Evolutionary conservation across 2,888 invertebrate species (phyloP).

Genomic region (Hyalella azteca): DNA sequence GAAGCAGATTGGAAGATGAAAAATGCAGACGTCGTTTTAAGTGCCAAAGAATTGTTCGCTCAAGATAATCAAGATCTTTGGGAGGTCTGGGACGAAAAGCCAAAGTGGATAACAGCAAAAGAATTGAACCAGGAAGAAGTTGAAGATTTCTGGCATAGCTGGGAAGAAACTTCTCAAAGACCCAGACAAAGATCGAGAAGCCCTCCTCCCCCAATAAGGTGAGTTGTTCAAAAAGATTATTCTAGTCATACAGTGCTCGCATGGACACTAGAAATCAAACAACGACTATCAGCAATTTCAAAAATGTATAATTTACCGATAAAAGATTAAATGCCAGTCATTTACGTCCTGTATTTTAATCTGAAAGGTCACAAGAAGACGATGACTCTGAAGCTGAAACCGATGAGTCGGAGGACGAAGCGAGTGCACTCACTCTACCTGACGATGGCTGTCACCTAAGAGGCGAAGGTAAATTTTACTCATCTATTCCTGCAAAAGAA

Average conservation of each 20-base stretch:
- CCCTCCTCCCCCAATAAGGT: not conserved
- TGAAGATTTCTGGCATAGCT: constrained; percentile 45
- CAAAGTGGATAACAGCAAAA: constrained; percentile 45
- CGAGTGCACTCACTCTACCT: not conserved
- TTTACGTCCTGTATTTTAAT: no score
- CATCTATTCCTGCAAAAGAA: constrained; percentile 44
- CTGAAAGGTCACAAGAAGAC: no score
- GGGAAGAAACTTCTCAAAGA: constrained; percentile 48
- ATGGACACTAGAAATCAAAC: no score
- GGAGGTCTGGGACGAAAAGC: constrained; percentile 54
- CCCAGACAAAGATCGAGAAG: not conserved
- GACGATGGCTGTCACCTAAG: not conserved
- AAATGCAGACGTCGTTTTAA: constrained; percentile 52
- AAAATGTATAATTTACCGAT: no score
- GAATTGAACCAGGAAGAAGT: constrained; percentile 48
- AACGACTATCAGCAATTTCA: no score
- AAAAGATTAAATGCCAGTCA: no score
- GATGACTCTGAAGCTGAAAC: constrained; percentile 3
- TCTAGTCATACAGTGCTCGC: no score
- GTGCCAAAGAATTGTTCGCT: constrained; percentile 49
- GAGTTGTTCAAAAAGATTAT: no score
- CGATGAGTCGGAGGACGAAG: constrained; percentile 23
- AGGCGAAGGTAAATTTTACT: constrained; percentile 12
- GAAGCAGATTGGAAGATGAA: constrained; percentile 57
- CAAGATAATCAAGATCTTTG: constrained; percentile 48